Percentiles rank a stretch among this genome's conserved stretches.
Conservation (phyloP, 2,113 vertebrate species). For the Lepisosteus osseus region DNA sequence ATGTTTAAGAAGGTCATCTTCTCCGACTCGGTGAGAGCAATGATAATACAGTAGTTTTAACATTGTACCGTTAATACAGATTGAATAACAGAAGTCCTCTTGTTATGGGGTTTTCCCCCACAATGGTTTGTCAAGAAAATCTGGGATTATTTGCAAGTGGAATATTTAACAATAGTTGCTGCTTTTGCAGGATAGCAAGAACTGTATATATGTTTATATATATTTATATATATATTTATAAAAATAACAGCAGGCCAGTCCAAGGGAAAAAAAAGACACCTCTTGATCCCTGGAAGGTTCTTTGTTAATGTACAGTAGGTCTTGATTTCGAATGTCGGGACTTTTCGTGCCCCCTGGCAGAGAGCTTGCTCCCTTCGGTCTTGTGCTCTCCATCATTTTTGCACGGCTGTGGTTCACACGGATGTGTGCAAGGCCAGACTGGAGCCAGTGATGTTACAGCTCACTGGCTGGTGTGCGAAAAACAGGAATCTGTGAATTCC, state of each 20-base stretch:
- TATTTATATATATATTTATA: conserved; percentile 60
- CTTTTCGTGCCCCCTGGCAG: not conserved
- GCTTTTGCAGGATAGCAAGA: conserved; percentile 72
- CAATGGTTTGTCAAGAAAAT: conserved; percentile 77
- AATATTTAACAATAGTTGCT: conserved; percentile 73
- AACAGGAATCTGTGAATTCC: not conserved
- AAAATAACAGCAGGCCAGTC: conserved; percentile 29
- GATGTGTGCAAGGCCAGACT: conserved; percentile 8
- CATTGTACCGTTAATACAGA: conserved; percentile 76
- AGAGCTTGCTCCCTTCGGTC: not conserved
- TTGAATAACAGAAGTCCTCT: conserved; percentile 83
- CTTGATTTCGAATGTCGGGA: not conserved
- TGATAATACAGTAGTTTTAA: conserved; percentile 79
- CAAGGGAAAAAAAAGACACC: conserved; percentile 10
- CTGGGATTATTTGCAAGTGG: conserved; percentile 66
- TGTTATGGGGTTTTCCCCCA: conserved; percentile 49
- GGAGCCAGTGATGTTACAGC: not conserved
- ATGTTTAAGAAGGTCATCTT: conserved; percentile 63
- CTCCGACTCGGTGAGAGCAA: conserved; percentile 70
- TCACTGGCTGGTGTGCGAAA: not conserved
- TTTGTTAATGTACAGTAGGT: conserved; percentile 20
- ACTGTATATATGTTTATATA: conserved; percentile 41
- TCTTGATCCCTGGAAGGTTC: conserved; percentile 7
- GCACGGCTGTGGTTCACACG: not conserved
- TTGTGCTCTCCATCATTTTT: not conserved